Evolutionary conservation across 2,113 vertebrate species (phyloP), one percentile per base, ranked within the genome.

Genomic region (Onychorhynchus coronatus): DNA sequence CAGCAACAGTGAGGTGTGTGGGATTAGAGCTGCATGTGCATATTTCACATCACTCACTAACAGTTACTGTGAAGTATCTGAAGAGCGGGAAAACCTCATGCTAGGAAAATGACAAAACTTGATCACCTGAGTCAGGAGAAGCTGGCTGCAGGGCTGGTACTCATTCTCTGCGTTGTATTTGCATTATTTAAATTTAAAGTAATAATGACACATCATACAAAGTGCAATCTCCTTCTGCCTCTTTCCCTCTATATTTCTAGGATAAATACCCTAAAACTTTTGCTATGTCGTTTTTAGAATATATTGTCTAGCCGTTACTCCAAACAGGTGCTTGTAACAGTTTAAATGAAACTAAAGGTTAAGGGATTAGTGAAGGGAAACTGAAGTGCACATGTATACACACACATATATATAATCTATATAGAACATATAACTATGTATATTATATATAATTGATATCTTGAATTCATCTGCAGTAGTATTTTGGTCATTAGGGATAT

Each of bases 1-100:
- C 91, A 99, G 99, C 98, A 99, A 99, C 97, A 99, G 97, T 6
- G 99, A 99, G 99, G 99, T 99, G 14, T 35, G 98, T 93, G 91
- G n/a, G 13, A 39, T 81, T 88, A 68, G 35, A 81, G 35, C 67
- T 79, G 6, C 35, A 0, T 37, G 55, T 70, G 37, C 39, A 59
- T 44, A 70, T 73, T 88, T 49, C 25, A 27, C 0, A 0, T 88
- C 63, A 33, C 33, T 65, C 53, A 41, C 61, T 39, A 84, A 28
- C 46, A 74, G 33, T n/a, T 79, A 16, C 15, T 52, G 14, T 74
- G 66, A 41, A 39, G 4, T 46, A 8, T 35, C 22, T 86, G 61
- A 67, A 63, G 59, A 91, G 23, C n/a, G 68, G 33, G 22, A 62
- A 67, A 58, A 63, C 59, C 50, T 85, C 16, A 39, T 49, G 15